Evolutionary conservation across 1,140 invertebrate species (phyloP).

Genomic region (Hyposmocoma kahamanoa): DNA sequence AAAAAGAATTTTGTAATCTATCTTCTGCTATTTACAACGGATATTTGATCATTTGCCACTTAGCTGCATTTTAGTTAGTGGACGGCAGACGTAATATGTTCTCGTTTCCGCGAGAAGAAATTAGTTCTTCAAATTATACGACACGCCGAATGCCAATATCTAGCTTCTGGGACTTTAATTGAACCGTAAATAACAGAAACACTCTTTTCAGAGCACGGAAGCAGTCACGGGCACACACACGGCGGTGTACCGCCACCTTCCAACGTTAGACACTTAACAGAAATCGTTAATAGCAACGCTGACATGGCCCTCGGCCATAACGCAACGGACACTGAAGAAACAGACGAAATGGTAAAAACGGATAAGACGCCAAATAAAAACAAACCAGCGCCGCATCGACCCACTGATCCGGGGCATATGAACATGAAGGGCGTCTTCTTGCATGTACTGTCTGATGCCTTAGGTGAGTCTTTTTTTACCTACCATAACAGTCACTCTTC

Average conservation of each 20-base stretch:
- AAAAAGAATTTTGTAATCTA: too few relatives aligned
- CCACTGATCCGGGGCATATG: slow-evolving; percentile 85
- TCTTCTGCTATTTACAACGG: too few relatives aligned
- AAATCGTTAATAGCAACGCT: slow-evolving; percentile 61
- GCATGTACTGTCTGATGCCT: slow-evolving; percentile 96
- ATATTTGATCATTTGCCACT: too few relatives aligned
- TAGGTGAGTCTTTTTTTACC: slow-evolving; percentile 72
- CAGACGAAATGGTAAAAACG: slow-evolving; percentile 80
- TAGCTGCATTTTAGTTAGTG: too few relatives aligned
- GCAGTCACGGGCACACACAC: slow-evolving; percentile 83
- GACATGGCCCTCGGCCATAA: slow-evolving; percentile 63
- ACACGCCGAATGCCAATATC: too few relatives aligned
- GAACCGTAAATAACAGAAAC: too few relatives aligned
- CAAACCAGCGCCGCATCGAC: slow-evolving; percentile 47
- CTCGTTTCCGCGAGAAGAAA: too few relatives aligned
- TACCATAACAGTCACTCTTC: too few relatives aligned
- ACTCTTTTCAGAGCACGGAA: slow-evolving; percentile 80
- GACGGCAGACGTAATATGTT: too few relatives aligned
- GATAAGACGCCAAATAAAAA: slow-evolving; percentile 34
- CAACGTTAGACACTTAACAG: slow-evolving; percentile 55
- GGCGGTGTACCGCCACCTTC: slow-evolving; percentile 75
- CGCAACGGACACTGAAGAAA: slow-evolving; percentile 85
- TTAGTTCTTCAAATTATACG: too few relatives aligned
- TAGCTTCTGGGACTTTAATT: too few relatives aligned
- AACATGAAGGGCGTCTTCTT: slow-evolving; percentile 99